Base-by-base conservation (phyloP, 2,888 invertebrate genomes). In the Drosophila emarginata region DNA sequence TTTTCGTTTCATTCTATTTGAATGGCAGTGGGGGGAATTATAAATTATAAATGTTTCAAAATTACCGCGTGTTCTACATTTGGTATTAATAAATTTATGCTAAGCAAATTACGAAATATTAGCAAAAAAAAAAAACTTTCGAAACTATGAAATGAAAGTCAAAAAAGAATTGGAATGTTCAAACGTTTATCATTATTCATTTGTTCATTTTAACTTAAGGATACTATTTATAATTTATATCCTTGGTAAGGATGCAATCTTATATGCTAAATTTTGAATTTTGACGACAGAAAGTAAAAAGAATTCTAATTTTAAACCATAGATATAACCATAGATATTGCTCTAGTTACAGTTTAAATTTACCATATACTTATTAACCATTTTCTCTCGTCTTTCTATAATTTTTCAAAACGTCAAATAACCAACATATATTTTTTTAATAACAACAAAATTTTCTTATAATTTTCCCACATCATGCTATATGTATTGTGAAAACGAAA, bases 401-500 rank as follows among this genome's bases (percentile, higher is more conserved):
- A 45, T 21, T 45, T 12, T 18, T 21, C 45, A 45, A 45, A 21
- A 45, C 11, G 11, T 32, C n/a, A n/a, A n/a, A n/a, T n/a, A n/a
- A n/a, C n/a, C n/a, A n/a, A 32, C 45, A 45, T 45, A 12, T 21
- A 9, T 45, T 45, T 45, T 45, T 45, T 45, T 45, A 45, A 12
- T 21, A 21, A 45, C 32, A 54, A 54, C 28, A 32, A n/a, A n/a
- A 36, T 18, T 36, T 54, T 32, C 45, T 11, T 6, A 54, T 54
- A 6, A 36, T 63, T 18, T 54, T 60, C n/a, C 57, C 11, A 18
- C 56, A 9, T 15, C 12, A 21, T 53, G 11, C 53, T 7, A 36
- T 14, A n/a, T n/a, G n/a, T n/a, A 26, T 39, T 45, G 71, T 59
- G 45, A 36, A 40, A 52, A 23, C n/a, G 40, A 58, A 70, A 71